phyloP scores from a whole-genome alignment of 2,797 vertebrate species.

The Centroberyx gerrardi region DNA sequence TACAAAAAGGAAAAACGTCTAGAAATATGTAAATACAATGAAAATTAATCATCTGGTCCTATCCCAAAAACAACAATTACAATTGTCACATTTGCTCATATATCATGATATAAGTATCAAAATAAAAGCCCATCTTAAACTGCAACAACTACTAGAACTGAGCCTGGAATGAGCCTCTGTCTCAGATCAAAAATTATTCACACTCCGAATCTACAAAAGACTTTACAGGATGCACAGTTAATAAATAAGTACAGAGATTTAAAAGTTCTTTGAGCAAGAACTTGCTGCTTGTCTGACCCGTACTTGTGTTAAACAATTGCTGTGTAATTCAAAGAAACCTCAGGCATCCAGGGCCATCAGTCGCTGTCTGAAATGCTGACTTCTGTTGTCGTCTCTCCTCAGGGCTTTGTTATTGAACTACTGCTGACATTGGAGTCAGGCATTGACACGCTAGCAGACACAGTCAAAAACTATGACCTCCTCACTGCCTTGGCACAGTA shows the following conservation, averaged over 20 bases:
- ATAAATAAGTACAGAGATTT: no score
- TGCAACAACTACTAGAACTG: background rate
- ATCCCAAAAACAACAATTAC: background rate
- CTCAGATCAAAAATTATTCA: no score
- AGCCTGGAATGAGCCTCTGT: no score
- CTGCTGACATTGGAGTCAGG: conserved; percentile 98
- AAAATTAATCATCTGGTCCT: background rate
- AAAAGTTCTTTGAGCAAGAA: no score
- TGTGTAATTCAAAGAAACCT: background rate
- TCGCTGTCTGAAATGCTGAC: conserved; percentile 17
- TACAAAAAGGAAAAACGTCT: background rate
- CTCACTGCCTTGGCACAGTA: conserved; percentile 97
- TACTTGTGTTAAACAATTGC: background rate
- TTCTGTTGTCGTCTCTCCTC: conserved; percentile 8
- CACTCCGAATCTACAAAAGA: background rate
- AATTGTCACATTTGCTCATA: background rate
- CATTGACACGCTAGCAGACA: conserved; percentile 97
- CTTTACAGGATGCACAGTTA: background rate
- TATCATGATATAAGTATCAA: background rate
- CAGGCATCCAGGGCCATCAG: background rate
- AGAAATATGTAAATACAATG: background rate
- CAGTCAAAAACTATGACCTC: conserved; percentile 97
- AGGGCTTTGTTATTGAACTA: conserved; percentile 99
- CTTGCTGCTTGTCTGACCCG: no score
- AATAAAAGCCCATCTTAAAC: background rate